phyloP scores from a whole-genome alignment of 2,113 vertebrate genomes.

The Cyrtonyx montezumae region DNA sequence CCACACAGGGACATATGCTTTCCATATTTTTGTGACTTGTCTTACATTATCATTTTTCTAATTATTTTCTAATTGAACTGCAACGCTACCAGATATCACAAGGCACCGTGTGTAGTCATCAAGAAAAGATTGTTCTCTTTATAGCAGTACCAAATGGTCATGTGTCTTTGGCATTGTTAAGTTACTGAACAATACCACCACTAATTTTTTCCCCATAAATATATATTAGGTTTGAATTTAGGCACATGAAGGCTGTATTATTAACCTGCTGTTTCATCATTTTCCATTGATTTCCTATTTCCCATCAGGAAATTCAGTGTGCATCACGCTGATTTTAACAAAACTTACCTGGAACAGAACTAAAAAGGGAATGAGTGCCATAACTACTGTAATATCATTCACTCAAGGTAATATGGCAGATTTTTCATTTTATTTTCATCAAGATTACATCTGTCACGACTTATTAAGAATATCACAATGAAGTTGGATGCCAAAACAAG shows the following conservation, averaged over 20 bases:
- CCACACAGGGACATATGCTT: background rate
- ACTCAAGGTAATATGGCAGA: background rate
- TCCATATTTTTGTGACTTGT: background rate
- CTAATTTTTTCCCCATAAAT: background rate
- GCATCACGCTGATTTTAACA: background rate
- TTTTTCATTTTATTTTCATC: background rate
- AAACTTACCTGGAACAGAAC: background rate
- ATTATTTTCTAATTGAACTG: background rate
- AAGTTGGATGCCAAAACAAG: background rate
- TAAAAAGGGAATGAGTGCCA: background rate
- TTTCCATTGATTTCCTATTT: conserved; percentile 2
- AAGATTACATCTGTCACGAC: background rate
- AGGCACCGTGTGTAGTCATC: background rate
- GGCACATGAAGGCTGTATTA: background rate
- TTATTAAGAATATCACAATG: background rate
- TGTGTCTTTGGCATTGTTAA: background rate
- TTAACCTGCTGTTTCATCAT: conserved; percentile 1
- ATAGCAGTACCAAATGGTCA: background rate
- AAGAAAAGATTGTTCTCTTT: background rate
- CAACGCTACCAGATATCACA: background rate
- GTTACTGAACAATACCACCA: background rate
- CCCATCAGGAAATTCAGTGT: background rate
- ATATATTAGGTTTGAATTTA: conserved; percentile 11
- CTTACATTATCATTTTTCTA: background rate
- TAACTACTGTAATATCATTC: background rate